Conservation (phyloP, 2,888 invertebrate genomes). For the Drosophila fulvimacula region DNA sequence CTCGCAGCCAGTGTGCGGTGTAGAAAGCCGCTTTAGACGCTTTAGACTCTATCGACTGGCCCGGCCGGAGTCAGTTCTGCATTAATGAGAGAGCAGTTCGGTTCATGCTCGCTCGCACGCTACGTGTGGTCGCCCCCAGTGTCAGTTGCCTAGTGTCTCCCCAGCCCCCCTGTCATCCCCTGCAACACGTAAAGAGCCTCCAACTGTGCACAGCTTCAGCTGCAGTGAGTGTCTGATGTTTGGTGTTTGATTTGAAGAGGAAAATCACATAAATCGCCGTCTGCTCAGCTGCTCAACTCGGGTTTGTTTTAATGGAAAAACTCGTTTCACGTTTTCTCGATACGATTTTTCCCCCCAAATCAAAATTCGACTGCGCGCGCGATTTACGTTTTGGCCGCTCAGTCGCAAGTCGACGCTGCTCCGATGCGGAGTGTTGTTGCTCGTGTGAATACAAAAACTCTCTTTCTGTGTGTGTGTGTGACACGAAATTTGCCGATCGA, state of each 20-base stretch:
- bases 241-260: constrained; percentile 35
- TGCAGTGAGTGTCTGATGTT: constrained; percentile 39
- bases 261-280: constrained; percentile 57
- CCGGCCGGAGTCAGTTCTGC: constrained; percentile 81
- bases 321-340: constrained; percentile 57
- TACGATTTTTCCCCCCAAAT: constrained; percentile 59
- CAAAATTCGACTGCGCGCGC: constrained; percentile 42
- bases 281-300: constrained; percentile 34
- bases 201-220: constrained; percentile 15
- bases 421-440: constrained; percentile 49
- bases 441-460: constrained; percentile 22
- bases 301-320: constrained; percentile 60
- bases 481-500: constrained; percentile 27
- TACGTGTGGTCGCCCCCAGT: constrained; percentile 72
- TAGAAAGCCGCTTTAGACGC: constrained; percentile 77
- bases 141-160: constrained; percentile 21
- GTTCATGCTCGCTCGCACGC: constrained; percentile 70
- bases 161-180: not conserved
- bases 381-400: constrained; percentile 56
- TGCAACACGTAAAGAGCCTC: constrained; percentile 2
- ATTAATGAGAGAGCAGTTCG: constrained; percentile 84
- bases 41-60: constrained; percentile 62
- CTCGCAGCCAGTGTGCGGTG: constrained; percentile 61
- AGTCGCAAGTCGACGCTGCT: constrained; percentile 68
- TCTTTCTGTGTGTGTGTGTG: constrained; percentile 5